phyloP scores from a whole-genome alignment of 2,888 invertebrate genomes.

The Microdon myrmicae region DNA sequence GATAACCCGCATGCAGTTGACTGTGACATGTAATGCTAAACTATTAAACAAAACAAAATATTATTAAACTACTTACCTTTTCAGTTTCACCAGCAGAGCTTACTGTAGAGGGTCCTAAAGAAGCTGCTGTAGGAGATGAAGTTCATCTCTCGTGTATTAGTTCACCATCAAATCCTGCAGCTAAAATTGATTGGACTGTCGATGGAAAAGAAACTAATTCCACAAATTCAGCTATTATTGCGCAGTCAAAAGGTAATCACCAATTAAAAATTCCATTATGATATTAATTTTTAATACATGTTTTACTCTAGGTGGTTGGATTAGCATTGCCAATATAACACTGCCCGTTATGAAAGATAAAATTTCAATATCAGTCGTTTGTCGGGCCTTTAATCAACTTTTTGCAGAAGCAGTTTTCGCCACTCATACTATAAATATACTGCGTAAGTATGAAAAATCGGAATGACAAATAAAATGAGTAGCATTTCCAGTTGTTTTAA shows the following conservation, averaged over 20 bases:
- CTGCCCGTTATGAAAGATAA: conserved; percentile 60
- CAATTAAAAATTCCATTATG: conserved; percentile 1
- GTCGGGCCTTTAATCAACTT: conserved; percentile 62
- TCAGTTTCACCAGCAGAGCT: conserved; percentile 62
- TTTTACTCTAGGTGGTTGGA: conserved; percentile 58
- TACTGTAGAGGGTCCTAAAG: conserved; percentile 58
- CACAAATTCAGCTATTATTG: conserved; percentile 4
- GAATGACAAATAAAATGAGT: not conserved
- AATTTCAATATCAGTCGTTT: conserved; percentile 60
- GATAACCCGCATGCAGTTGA: conserved; percentile 60
- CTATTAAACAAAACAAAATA: conserved; percentile 21
- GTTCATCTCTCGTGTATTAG: conserved; percentile 60
- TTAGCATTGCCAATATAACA: conserved; percentile 61
- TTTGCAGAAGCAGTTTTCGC: conserved; percentile 63
- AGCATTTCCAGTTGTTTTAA: too few relatives aligned
- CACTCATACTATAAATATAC: conserved; percentile 62
- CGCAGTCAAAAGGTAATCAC: conserved; percentile 23
- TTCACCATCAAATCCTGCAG: conserved; percentile 62
- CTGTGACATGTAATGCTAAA: conserved; percentile 63
- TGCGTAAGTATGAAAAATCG: conserved; percentile 58
- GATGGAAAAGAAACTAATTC: conserved; percentile 60
- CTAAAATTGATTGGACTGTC: conserved; percentile 62
- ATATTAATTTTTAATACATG: not conserved
- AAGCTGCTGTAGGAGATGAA: conserved; percentile 60
- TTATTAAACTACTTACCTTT: too few relatives aligned